Conservation (phyloP, 2,888 invertebrate species). For the Choreutis nemorana region DNA sequence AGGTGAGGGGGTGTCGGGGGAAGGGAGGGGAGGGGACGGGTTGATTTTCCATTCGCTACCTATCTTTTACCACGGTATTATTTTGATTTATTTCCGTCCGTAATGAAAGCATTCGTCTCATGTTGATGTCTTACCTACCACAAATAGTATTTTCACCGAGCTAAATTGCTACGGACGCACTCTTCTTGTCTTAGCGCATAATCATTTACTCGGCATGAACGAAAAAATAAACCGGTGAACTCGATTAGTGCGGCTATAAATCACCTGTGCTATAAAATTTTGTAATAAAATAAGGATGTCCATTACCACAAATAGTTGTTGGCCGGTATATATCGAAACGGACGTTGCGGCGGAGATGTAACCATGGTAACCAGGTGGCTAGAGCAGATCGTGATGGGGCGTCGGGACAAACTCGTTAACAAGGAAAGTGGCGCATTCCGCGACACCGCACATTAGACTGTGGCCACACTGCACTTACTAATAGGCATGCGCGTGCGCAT, state of each 20-base stretch:
- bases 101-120: conserved; percentile 61
- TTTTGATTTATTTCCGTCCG: conserved; percentile 60
- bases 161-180: conserved; percentile 24
- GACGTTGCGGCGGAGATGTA: conserved; percentile 34
- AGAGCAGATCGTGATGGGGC: conserved; percentile 29
- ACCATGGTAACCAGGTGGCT: conserved; percentile 14
- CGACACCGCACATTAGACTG: conserved; percentile 47
- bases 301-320: conserved; percentile 49
- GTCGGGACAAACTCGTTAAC: conserved; percentile 40
- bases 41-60: conserved; percentile 64
- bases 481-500: too few species aligned
- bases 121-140: conserved; percentile 34
- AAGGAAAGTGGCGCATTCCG: conserved; percentile 44
- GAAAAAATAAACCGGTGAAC: not conserved
- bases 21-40: conserved; percentile 32
- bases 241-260: conserved; percentile 25
- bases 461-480: conserved; percentile 18
- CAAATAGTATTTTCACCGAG: conserved; percentile 38
- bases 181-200: conserved; percentile 10
- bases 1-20: conserved; percentile 19
- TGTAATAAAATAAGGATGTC: conserved; percentile 35
- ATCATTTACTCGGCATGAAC: conserved; percentile 17
- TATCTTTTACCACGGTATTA: conserved; percentile 60
- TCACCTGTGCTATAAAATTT: conserved; percentile 26
- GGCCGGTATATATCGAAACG: conserved; percentile 33